Conservation (phyloP, 2,888 invertebrate species). For the Hyles lineata region DNA sequence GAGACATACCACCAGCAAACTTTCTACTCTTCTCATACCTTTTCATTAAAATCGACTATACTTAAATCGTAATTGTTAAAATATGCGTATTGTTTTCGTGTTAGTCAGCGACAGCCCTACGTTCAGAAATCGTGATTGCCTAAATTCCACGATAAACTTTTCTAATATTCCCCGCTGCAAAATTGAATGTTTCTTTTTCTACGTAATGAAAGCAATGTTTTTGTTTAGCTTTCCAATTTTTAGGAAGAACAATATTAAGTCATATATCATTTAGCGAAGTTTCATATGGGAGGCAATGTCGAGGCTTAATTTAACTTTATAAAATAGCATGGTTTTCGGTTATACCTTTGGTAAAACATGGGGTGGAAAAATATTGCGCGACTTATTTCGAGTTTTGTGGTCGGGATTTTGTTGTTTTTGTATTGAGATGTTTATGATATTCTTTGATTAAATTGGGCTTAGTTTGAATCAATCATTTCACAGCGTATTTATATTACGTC, state of each 20-base stretch:
- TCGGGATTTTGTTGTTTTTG: no score
- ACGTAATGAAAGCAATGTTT: conserved; percentile 24
- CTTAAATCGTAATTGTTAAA: background rate
- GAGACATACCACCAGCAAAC: no score
- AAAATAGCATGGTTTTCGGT: background rate
- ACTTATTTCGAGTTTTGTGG: no score
- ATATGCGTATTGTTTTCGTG: background rate
- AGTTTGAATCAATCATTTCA: no score
- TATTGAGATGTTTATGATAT: no score
- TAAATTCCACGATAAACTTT: conserved; percentile 30
- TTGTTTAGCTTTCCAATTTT: conserved; percentile 17
- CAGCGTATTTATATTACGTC: no score
- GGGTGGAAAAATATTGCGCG: no score
- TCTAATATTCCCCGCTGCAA: conserved; percentile 27
- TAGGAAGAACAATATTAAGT: conserved; percentile 4
- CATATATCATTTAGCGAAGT: conserved; percentile 2
- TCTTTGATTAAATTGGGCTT: no score
- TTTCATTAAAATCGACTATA: no score
- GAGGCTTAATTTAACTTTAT: background rate
- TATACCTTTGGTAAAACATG: no score
- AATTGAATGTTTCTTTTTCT: conserved; percentile 14
- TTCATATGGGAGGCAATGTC: background rate
- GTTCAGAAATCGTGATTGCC: conserved; percentile 3
- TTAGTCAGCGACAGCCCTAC: background rate
- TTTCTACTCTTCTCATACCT: no score